Base-by-base conservation (phyloP, 2,797 vertebrate genomes). In the Galago senegalensis region DNA sequence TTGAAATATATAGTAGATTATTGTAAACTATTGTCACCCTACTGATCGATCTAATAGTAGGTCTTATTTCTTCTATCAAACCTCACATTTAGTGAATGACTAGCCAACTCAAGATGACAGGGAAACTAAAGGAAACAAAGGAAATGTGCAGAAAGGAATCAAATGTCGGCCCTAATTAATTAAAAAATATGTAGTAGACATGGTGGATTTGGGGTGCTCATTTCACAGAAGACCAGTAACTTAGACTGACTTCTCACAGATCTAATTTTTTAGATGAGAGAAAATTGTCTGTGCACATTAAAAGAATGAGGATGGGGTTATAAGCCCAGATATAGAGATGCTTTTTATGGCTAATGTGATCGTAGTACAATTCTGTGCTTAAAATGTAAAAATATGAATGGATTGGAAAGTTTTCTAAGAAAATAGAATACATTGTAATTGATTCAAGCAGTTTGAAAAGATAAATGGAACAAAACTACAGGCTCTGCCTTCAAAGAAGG, bases 371-470 rank as follows among this genome's bases (percentile, higher is more conserved):
- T 83, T 87, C 46, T 37, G 53, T 37, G 70, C 82, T 80, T 53
- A 23, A 69, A 80, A 25, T 61, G n/a, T 69, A 56, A n/a, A 94
- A 63, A 37, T 93, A 73, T 84, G 58, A 87, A 70, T 69, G 53
- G 63, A 53, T 65, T 20, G 7, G 37, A 58, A 37, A 49, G 0
- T 76, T 69, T 91, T n/a, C 34, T 37, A 82, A 72, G 70, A 46
- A 84, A 90, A 79, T 69, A 37, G 84, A 92, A 63, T 46, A 81
- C 11, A 25, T 27, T 25, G 2, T 87, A 73, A 90, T 94, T 40
- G 87, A 87, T 43, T 60, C 73, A 46, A 87, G 40, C 14, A 2
- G 16, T 25, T 61, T 61, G 89, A 87, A 90, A 94, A 56, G 77
- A 40, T 46, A 12, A 75, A 69, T 61, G 67, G 40, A 84, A 43